Evolutionary conservation across 92 coral and sea anemone species (phyloP).

Genomic region (Umimayanthus chanpuru): DNA sequence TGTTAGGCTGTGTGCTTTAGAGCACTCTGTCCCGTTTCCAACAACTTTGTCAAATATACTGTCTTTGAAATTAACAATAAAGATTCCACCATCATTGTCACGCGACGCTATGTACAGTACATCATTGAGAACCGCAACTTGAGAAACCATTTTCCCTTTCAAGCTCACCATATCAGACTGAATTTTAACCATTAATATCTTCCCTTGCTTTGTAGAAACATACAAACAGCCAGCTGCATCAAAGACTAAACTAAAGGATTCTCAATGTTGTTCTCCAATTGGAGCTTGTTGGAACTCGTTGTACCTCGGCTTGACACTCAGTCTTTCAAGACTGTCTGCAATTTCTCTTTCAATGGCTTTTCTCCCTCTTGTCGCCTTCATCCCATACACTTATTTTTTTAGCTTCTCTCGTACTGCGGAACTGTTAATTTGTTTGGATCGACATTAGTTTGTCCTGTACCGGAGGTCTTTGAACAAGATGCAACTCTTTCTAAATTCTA

Average conservation of each 20-base stretch:
- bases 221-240: slow-evolving; percentile 26
- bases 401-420: slow-evolving; percentile 25
- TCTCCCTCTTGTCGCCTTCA: slow-evolving; percentile 15
- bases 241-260: slow-evolving; percentile 38
- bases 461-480: no score
- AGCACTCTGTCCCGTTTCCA: slow-evolving; percentile 19
- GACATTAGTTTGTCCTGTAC: no score
- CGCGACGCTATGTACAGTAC: slow-evolving; percentile 40
- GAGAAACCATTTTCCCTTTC: slow-evolving; percentile 17
- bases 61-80: slow-evolving; percentile 21
- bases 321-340: slow-evolving; percentile 43
- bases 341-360: slow-evolving; percentile 12
- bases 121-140: slow-evolving; percentile 45
- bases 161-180: slow-evolving; percentile 44
- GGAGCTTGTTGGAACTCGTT: slow-evolving; percentile 40
- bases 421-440: slow-evolving; percentile 13
- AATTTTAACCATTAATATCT: slow-evolving; percentile 39
- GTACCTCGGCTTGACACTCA: slow-evolving; percentile 17
- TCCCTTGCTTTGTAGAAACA: slow-evolving; percentile 41
- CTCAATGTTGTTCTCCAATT: slow-evolving; percentile 26
- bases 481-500: no score
- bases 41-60: slow-evolving; percentile 40
- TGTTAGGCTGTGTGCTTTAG: slow-evolving; percentile 31
- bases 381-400: slow-evolving; percentile 18
- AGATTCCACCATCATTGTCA: slow-evolving; percentile 42